Conservation (phyloP, 1,140 invertebrate genomes). For the Rhopalosiphum padi region DNA sequence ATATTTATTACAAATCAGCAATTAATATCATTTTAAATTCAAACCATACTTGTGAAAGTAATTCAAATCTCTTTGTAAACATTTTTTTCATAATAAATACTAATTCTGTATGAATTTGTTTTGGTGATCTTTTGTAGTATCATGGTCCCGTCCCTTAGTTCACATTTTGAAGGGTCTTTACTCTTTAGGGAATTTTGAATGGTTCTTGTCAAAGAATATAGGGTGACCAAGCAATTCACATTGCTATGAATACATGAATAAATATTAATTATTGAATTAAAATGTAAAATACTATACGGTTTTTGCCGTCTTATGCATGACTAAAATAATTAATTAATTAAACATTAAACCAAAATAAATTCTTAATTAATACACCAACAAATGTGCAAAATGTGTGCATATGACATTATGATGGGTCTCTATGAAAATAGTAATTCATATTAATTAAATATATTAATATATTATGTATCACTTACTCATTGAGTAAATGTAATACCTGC, state of each 20-base stretch:
- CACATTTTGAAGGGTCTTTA: not conserved
- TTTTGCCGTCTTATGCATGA: not conserved
- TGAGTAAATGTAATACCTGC: no score
- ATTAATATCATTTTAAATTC: no score
- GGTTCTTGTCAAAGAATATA: not conserved
- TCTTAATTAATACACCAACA: not conserved
- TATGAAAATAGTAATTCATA: not conserved
- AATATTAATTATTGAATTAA: constrained; percentile 1
- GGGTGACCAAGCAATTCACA: not conserved
- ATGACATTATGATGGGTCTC: not conserved
- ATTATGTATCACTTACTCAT: no score
- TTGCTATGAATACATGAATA: constrained; percentile 18
- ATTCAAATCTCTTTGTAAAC: not conserved
- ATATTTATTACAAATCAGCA: no score
- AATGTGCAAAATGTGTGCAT: not conserved
- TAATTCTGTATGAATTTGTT: not conserved
- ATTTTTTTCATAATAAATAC: not conserved
- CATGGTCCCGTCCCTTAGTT: not conserved
- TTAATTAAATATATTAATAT: not conserved
- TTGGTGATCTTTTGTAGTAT: not conserved
- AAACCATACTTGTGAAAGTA: no score
- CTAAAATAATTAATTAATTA: not conserved
- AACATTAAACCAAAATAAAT: not conserved
- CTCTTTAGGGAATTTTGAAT: constrained; percentile 15
- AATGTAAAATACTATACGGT: not conserved